Evolutionary conservation across 2,888 invertebrate genomes (phyloP), one percentile per base, ranked within the genome.

Genomic region (Corythucha ciliata): DNA sequence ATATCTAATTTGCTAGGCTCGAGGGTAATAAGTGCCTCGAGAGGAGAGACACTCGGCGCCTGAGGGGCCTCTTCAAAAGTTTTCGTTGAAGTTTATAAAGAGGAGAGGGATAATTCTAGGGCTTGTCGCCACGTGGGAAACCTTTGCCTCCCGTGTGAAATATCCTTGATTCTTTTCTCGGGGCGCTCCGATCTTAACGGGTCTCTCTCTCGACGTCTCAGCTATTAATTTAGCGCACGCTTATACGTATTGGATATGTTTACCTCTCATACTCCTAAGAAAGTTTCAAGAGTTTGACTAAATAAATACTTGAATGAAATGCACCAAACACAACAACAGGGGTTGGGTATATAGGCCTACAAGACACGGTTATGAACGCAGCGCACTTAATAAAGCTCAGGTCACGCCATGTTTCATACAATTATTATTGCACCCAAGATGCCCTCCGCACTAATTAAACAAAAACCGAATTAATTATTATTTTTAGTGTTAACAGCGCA

Each of bases 151-250:
- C 33, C 18, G 14, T 18, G 33, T 33, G 33, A 33, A 33, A 33
- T 33, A 33, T 33, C 33, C 33, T 33, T 33, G n/a, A n/a, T n/a
- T n/a, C n/a, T n/a, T n/a, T n/a, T n/a, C n/a, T n/a, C n/a, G n/a
- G n/a, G n/a, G n/a, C n/a, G n/a, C n/a, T n/a, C n/a, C n/a, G n/a
- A n/a, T n/a, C n/a, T n/a, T n/a, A n/a, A n/a, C n/a, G n/a, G n/a
- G n/a, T n/a, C n/a, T n/a, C 33, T 18, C 33, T 16, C 14, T 16
- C 14, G 8, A 33, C 14, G 33, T 18, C 33, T 33, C 14, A 7
- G 33, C 33, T 33, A 33, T 33, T 33, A 33, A 33, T 33, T 33
- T 33, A 18, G 33, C 33, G 33, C 33, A 33, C 33, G 33, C 33
- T 33, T 18, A 33, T 18, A 33, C 33, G 33, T 18, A n/a, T n/a